Evolutionary conservation across 2,888 invertebrate genomes (phyloP).

Genomic region (Erannis defoliaria): DNA sequence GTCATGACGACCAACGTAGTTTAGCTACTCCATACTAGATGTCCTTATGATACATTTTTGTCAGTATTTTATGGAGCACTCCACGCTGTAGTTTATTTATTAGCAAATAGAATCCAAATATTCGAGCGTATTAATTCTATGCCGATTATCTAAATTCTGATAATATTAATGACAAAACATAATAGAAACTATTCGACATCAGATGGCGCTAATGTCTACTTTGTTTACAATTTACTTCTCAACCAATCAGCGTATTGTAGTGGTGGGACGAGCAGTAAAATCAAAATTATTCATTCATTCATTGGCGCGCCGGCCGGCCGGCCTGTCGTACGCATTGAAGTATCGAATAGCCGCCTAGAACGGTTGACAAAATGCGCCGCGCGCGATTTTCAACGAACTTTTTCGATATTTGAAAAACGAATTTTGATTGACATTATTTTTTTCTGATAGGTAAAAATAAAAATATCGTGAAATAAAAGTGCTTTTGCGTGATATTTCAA

Average conservation of each 20-base stretch:
- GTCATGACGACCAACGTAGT: not conserved
- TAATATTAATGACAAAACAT: too few species aligned
- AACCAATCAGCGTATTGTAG: slow-evolving; percentile 46
- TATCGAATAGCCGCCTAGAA: slow-evolving; percentile 37
- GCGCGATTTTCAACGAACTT: slow-evolving; percentile 77
- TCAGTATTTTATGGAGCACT: too few species aligned
- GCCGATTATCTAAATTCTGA: too few species aligned
- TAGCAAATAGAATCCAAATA: too few species aligned
- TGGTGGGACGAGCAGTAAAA: slow-evolving; percentile 60
- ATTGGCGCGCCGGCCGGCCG: slow-evolving; percentile 69
- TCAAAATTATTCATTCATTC: slow-evolving; percentile 75
- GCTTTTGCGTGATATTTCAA: slow-evolving; percentile 50
- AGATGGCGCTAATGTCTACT: slow-evolving; percentile 39
- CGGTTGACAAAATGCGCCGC: slow-evolving; percentile 56
- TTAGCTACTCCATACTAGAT: slow-evolving; percentile 47
- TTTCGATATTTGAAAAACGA: slow-evolving; percentile 75
- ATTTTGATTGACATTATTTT: slow-evolving; percentile 68
- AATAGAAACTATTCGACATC: slow-evolving; percentile 33
- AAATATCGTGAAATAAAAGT: slow-evolving; percentile 24
- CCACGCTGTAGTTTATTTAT: too few species aligned
- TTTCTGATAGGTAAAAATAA: slow-evolving; percentile 29
- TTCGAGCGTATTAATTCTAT: too few species aligned
- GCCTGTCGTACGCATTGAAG: slow-evolving; percentile 55
- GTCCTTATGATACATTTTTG: slow-evolving; percentile 18
- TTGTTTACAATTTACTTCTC: slow-evolving; percentile 39